phyloP scores from a whole-genome alignment of 2,888 invertebrate species.

The Chorisops tibialis region DNA sequence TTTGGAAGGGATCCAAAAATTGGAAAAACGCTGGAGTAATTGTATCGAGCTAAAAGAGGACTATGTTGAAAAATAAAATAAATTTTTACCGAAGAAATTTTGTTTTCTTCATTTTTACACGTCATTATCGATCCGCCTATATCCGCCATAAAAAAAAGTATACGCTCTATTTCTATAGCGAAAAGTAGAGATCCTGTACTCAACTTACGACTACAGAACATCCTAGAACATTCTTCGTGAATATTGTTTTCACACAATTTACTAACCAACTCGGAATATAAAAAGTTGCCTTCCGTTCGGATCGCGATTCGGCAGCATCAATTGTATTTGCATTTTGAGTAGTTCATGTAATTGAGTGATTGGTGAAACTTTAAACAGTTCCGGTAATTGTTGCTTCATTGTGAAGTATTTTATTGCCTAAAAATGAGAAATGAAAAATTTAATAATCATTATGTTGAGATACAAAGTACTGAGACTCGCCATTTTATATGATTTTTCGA shows the following conservation, averaged over 20 bases:
- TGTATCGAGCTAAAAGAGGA: no score
- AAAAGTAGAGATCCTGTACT: no score
- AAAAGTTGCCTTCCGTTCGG: conserved; percentile 51
- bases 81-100: no score
- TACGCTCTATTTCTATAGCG: no score
- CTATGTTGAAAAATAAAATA: no score
- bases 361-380: conserved; percentile 50
- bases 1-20: no score
- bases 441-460: background rate
- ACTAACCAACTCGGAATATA: conserved; percentile 52
- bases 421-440: background rate
- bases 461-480: conserved; percentile 38
- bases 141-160: no score
- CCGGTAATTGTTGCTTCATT: conserved; percentile 52
- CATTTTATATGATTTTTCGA: conserved; percentile 52
- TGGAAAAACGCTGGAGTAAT: no score
- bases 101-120: no score
- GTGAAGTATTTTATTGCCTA: conserved; percentile 52
- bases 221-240: background rate
- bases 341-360: conserved; percentile 47
- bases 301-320: conserved; percentile 50
- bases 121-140: no score
- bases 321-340: conserved; percentile 52
- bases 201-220: background rate
- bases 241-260: background rate